Base-by-base conservation (phyloP, 2,797 vertebrate genomes). In the Prionace glauca region DNA sequence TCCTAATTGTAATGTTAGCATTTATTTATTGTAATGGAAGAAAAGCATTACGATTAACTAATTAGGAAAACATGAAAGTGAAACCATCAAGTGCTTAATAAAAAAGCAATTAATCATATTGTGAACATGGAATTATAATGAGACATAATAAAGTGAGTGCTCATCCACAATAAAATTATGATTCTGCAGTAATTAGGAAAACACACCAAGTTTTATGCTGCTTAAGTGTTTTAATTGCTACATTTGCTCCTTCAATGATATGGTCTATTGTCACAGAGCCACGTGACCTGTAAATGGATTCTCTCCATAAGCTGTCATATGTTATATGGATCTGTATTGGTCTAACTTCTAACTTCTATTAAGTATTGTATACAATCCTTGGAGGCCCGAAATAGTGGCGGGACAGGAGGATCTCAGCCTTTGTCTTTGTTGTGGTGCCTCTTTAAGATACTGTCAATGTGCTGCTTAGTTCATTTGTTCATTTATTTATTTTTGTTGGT, bases 71-170 rank as follows among this genome's bases (percentile, higher is more conserved):
- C 4, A 92, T 67, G 32, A 22, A 67, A 92, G 32, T 69, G 20
- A 92, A 69, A n/a, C 24, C 90, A 69, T 92, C 62, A 69, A 92
- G 8, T 69, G 2, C 90, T 84, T 22, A 69, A 65, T 69, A 92
- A 26, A 90, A 67, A 92, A 65, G 88, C 88, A 91, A 67, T 92
- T 69, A 92, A 92, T 92, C 62, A 92, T 92, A 20, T 69, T 69
- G n/a, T 41, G 90, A 92, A 69, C 36, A 20, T 41, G n/a, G 16
- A 92, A 69, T 9, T 41, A 69, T 62, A 91, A 67, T 92, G 62
- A 67, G 62, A 69, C 32, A 65, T 69, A 69, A 65, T 92, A 26
- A 92, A 92, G 62, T 92, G 12, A 65, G 18, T 69, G n/a, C 62
- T 69, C 62, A 92, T 41, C n/a, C 65, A 65, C 32, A 65, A 91